Conservation (phyloP, 2,113 vertebrate genomes). For the Bucco capensis region DNA sequence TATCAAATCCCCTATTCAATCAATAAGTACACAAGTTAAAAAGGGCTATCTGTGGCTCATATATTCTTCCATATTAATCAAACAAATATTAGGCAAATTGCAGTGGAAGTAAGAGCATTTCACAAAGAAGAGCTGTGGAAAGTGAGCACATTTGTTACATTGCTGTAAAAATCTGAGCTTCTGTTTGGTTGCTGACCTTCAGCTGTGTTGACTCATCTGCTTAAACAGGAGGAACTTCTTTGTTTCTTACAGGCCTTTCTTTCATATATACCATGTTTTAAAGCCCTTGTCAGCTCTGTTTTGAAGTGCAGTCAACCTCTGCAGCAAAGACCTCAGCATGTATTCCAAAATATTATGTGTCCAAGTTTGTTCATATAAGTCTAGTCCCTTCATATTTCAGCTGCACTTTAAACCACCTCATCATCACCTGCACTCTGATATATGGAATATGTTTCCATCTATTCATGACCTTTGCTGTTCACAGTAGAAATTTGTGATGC, state of each 20-base stretch:
- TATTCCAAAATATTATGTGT: background rate
- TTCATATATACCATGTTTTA: background rate
- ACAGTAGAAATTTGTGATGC: background rate
- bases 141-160: background rate
- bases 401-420: background rate
- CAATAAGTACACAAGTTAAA: background rate
- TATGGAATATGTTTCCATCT: background rate
- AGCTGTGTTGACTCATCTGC: background rate
- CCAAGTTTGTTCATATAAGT: background rate
- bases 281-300: background rate
- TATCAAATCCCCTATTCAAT: background rate
- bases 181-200: background rate
- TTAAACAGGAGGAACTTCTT: background rate
- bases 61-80: background rate
- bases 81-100: background rate
- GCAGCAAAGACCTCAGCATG: background rate
- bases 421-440: background rate
- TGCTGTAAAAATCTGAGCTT: background rate
- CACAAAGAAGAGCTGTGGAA: background rate
- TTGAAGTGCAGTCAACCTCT: background rate
- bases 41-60: background rate
- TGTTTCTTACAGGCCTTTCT: background rate
- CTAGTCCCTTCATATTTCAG: background rate
- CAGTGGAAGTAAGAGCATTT: background rate
- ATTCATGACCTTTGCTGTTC: background rate